phyloP scores from a whole-genome alignment of 1,140 invertebrate species.

The Saccostrea cuccullata region DNA sequence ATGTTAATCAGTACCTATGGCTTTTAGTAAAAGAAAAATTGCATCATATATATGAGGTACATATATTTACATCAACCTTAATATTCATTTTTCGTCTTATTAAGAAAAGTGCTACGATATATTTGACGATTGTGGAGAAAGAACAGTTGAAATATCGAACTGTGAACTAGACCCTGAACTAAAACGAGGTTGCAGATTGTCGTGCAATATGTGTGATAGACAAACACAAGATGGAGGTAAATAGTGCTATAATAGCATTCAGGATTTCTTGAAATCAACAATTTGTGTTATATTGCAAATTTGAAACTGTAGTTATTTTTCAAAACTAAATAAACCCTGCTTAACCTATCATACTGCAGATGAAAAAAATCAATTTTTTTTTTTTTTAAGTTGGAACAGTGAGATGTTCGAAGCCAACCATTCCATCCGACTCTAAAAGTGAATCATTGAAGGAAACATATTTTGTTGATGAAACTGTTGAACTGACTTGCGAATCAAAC shows the following conservation, averaged over 20 bases:
- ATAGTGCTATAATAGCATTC: too few species aligned
- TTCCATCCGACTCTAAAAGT: constrained; percentile 5
- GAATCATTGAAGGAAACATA: neutral
- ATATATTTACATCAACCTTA: too few species aligned
- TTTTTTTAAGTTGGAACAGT: neutral
- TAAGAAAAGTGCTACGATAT: constrained; percentile 46
- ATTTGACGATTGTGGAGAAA: constrained; percentile 25
- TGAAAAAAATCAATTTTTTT: too few species aligned
- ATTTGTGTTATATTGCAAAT: too few species aligned
- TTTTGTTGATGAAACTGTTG: neutral
- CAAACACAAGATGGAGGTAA: neutral
- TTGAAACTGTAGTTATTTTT: too few species aligned
- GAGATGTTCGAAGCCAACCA: neutral
- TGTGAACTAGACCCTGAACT: constrained; percentile 38
- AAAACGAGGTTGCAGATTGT: constrained; percentile 39
- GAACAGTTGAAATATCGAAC: neutral
- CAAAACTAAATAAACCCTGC: too few species aligned
- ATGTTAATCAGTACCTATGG: too few species aligned
- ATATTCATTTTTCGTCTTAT: neutral
- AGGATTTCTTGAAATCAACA: too few species aligned
- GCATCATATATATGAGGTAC: too few species aligned
- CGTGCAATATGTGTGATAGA: constrained; percentile 37
- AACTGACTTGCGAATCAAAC: neutral
- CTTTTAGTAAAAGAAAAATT: too few species aligned
- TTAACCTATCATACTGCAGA: too few species aligned